Evolutionary conservation across 1,140 invertebrate species (phyloP).

Genomic region (Drosophila watanabei): DNA sequence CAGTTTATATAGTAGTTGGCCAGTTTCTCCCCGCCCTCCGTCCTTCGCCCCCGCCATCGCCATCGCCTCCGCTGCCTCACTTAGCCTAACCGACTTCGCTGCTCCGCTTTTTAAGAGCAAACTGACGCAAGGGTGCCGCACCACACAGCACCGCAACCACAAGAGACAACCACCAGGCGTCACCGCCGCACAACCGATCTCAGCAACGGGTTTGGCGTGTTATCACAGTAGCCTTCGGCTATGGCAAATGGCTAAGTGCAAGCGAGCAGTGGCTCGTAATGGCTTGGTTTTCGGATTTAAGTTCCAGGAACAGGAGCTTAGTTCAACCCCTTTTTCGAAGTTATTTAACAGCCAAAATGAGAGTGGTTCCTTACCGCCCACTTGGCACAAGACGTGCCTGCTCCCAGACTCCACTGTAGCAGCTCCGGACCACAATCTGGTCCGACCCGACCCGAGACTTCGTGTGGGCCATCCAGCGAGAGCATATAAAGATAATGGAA

Average conservation of each 20-base stretch:
- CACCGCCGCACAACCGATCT: slow-evolving; percentile 38
- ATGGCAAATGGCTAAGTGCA: slow-evolving; percentile 4
- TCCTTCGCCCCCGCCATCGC: slow-evolving; percentile 14
- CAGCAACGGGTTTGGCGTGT: slow-evolving; percentile 74
- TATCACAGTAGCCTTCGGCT: slow-evolving; percentile 40
- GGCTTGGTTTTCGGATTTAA: slow-evolving; percentile 3
- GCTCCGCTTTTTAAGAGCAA: slow-evolving; percentile 72
- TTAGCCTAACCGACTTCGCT: slow-evolving; percentile 53
- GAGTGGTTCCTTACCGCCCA: not conserved
- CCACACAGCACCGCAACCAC: slow-evolving; percentile 20
- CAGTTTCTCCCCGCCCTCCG: slow-evolving; percentile 22
- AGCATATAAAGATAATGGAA: slow-evolving; percentile 72
- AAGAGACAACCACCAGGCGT: slow-evolving; percentile 38
- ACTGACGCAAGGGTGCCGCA: slow-evolving; percentile 76
- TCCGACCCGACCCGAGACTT: slow-evolving; percentile 26
- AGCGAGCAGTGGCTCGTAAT: slow-evolving; percentile 11
- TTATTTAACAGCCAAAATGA: not conserved
- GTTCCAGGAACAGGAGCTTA: not conserved
- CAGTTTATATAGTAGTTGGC: slow-evolving; percentile 33
- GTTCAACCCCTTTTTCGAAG: too few relatives aligned
- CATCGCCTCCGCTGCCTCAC: slow-evolving; percentile 43
- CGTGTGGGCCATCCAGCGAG: slow-evolving; percentile 35
- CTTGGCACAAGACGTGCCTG: not conserved
- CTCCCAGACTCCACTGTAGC: slow-evolving; percentile 12
- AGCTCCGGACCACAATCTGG: slow-evolving; percentile 23